Base-by-base conservation (phyloP, 1,140 invertebrate genomes). In the Helicorthomorpha holstii region DNA sequence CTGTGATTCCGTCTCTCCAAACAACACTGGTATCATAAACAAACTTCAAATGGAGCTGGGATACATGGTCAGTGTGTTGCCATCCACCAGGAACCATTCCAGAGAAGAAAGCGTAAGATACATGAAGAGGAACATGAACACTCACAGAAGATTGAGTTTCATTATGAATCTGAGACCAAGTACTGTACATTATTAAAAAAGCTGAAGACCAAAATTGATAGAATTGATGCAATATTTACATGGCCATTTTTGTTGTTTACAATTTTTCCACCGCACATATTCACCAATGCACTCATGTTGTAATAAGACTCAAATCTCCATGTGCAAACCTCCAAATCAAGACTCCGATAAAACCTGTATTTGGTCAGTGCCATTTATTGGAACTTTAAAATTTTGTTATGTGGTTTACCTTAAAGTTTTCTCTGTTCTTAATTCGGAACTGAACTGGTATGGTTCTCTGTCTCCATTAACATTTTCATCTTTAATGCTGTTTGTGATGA, bases 21-120 rank as follows among this genome's bases (percentile, higher is more conserved):
- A 69, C 55, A 10, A 67, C 62, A 16, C 65, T 59, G 1, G 67
- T 70, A 54, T 70, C 65, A 49, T 70, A 71, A 0, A 68, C 66
- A 57, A 69, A 69, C 21, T 61, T 67, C 21, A 71, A 54, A 42
- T 59, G 56, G 0, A 70, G 59, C 12, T 62, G 54, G 3, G 66
- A 63, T 2, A 53, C 57, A 49, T 67, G 59, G 53, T 71, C 66
- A 49, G 61, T 63, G 52, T 68, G 60, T 25, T 62, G 61, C 69
- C 69, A 71, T 19, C 63, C 65, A 1, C 59, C 59, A 1, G 58
- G 57, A 0, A 59, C 63, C 0, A 57, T 57, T 0, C 64, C 62
- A 2, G 68, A 63, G 48, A 66, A 65, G 55, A 66, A 68, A 3
- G 68, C 58, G 53, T 70, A 69, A 1, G 68, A 68, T 14, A 70